Conservation (phyloP, 1,140 invertebrate species). For the Cryptotermes secundus region DNA sequence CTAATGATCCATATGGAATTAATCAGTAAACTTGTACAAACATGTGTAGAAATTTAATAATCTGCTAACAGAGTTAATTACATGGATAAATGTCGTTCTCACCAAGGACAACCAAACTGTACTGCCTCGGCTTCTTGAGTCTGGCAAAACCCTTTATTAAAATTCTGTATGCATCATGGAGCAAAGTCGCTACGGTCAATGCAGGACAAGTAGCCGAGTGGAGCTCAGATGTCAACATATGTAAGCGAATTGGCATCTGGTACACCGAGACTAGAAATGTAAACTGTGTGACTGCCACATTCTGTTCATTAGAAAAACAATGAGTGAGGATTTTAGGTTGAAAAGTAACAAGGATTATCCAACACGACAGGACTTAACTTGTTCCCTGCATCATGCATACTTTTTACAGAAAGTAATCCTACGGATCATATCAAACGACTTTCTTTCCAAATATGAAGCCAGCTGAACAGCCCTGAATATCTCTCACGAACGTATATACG, state of each 20-base stretch:
- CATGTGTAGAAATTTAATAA: background rate
- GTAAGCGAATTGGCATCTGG: too few relatives aligned
- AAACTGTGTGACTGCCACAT: background rate
- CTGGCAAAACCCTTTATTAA: too few relatives aligned
- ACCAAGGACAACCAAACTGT: too few relatives aligned
- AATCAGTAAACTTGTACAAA: background rate
- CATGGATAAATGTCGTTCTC: background rate
- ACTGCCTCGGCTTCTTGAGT: too few relatives aligned
- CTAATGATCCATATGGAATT: background rate
- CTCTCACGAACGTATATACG: background rate
- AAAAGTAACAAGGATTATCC: background rate
- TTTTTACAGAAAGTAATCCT: background rate
- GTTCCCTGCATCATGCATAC: background rate
- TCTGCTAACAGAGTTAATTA: background rate
- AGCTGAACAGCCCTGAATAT: background rate
- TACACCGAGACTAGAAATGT: too few relatives aligned
- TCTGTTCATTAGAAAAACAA: background rate
- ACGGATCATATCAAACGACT: background rate
- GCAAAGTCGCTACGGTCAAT: too few relatives aligned
- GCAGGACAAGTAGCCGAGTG: too few relatives aligned
- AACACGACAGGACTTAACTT: background rate
- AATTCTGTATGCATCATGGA: too few relatives aligned
- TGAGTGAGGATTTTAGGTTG: background rate
- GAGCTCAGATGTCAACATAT: too few relatives aligned
- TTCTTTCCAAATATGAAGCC: background rate